Evolutionary conservation across 2,113 vertebrate species (phyloP), one percentile per base, ranked within the genome.

Genomic region (Petrocephalus zakoni): DNA sequence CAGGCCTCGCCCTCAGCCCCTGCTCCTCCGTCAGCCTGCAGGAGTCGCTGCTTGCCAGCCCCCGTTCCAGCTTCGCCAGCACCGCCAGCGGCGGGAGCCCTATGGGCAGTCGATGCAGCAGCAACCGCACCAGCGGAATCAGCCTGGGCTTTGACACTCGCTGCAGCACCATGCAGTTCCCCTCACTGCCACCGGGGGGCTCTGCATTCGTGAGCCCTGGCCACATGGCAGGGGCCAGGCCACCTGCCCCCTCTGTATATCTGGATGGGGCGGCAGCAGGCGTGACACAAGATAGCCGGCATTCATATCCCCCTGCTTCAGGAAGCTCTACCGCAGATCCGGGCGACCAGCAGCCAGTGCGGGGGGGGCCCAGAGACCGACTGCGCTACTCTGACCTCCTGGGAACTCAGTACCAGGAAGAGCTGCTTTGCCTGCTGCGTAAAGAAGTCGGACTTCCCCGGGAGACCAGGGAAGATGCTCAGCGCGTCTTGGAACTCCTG

Each of bases 51-150:
- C 90, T 95, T 93, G 95, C 95, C 21, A 97, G 96, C 86, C 96
- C 96, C 46, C 94, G 97, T 89, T 96, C 96, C 91, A 97, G 97
- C 90, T 96, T 97, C 1, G 96, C 97, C 88, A 97, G 96, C 92
- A 96, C 96, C 0, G 96, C 96, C 87, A 97, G 96, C 15, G 96
- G 96, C 0, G 95, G 95, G 0, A 97, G 96, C 61, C 96, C 96
- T 42, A 96, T 96, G 91, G 95, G 95, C 75, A 95, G 96, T 91
- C 94, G 94, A 90, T 97, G 95, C 92, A 96, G 96, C 94, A 97
- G 97, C 94, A 97, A 97, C 90, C 94, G 97, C 2, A 97, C 96
- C 91, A 97, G 96, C 2, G 97, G 97, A 89, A 97, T 97, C 93
- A 97, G 97, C 91, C 94, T 97, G 90, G 97, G 97, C 89, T 97